Conservation (phyloP, 2,888 invertebrate species). For the Unio pictorum region DNA sequence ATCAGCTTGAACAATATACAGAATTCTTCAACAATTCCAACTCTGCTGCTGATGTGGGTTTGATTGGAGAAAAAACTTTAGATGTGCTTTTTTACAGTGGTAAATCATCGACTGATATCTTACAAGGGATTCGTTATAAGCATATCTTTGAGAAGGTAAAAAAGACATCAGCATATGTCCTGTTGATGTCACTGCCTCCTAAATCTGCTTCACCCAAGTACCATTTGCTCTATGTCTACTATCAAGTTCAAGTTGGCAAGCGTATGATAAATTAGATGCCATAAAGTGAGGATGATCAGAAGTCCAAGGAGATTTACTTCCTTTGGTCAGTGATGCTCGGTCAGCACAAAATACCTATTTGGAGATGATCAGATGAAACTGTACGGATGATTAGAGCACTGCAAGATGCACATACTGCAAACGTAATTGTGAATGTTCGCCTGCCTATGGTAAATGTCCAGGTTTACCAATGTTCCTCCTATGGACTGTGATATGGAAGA, state of each 20-base stretch:
- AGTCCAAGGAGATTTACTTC: neutral
- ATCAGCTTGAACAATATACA: neutral
- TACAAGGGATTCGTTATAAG: neutral
- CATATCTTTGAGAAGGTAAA: conserved; percentile 1
- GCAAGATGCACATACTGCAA: neutral
- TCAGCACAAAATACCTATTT: neutral
- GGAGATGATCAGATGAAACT: conserved; percentile 1
- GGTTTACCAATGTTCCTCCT: neutral
- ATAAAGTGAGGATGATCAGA: conserved; percentile 1
- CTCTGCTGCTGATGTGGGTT: neutral
- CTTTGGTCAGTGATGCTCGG: neutral
- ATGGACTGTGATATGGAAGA: too few species aligned
- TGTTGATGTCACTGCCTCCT: neutral
- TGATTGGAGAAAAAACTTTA: neutral
- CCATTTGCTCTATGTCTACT: conserved; percentile 1
- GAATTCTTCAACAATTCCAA: neutral
- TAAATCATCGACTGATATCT: neutral
- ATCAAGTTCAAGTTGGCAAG: conserved; percentile 1
- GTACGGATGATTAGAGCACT: neutral
- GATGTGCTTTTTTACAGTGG: neutral
- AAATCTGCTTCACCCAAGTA: conserved; percentile 3
- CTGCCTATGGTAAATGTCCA: neutral
- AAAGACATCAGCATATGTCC: neutral
- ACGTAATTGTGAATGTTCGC: conserved; percentile 3
- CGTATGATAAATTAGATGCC: neutral